These are phyloP conservation scores for Neomorphus geoffroyi DNA, from an alignment of 2,797 vertebrate genomes.

Conservation along the genomic window DNA sequence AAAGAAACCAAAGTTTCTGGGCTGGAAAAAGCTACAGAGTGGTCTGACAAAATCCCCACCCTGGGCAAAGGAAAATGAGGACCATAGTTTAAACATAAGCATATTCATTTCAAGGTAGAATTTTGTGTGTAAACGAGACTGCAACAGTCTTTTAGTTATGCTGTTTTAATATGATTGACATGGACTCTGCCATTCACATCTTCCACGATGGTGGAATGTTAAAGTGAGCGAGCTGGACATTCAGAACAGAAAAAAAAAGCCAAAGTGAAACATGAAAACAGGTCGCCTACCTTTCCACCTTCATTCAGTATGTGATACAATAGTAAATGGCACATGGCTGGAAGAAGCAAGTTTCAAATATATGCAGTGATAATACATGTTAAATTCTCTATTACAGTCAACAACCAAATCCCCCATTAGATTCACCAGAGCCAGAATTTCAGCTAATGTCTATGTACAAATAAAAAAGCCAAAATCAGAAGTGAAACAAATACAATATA, in stretches of 20 bases:
- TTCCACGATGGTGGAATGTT: neutral
- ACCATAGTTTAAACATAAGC: neutral
- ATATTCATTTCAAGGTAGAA: neutral
- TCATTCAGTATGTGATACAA: neutral
- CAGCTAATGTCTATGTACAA: neutral
- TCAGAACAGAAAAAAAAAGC: neutral
- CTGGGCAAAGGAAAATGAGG: neutral
- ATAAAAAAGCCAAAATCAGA: neutral
- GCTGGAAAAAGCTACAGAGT: neutral
- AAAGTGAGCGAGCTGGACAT: neutral
- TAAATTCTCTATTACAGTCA: neutral
- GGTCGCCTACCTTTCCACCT: neutral
- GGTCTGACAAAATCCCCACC: neutral
- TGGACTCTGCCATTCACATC: neutral
- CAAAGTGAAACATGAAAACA: neutral
- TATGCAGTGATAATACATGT: neutral
- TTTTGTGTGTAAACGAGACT: neutral
- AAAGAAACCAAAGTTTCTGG: neutral
- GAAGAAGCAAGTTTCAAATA: neutral
- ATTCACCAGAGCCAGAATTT: neutral
- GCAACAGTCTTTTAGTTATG: neutral
- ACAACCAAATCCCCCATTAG: neutral
- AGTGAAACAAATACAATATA: neutral
- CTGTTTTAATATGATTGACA: neutral
- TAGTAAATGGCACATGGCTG: neutral